Evolutionary conservation across 2,797 vertebrate genomes (phyloP).

Genomic region (Gambelia wislizenii): DNA sequence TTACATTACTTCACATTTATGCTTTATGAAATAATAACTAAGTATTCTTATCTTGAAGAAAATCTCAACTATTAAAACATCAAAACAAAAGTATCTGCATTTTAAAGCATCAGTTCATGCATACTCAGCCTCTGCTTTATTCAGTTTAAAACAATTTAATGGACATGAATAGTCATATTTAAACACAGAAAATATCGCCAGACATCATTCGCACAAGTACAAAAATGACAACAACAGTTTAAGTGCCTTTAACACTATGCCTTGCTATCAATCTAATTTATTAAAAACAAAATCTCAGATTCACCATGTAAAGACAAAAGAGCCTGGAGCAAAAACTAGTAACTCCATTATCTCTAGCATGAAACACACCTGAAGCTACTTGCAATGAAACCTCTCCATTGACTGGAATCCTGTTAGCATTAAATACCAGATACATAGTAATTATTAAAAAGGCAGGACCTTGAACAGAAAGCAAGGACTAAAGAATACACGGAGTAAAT

Average conservation of each 20-base stretch:
- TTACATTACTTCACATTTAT: background rate
- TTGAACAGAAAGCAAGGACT: constrained; percentile 73
- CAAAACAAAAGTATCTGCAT: background rate
- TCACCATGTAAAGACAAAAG: constrained; percentile 32
- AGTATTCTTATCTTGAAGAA: background rate
- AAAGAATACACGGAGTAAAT: constrained; percentile 76
- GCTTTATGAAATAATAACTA: background rate
- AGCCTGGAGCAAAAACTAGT: constrained; percentile 67
- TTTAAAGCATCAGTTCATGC: background rate
- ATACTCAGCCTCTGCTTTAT: background rate
- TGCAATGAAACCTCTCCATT: constrained; percentile 85
- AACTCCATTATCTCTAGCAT: constrained; percentile 74
- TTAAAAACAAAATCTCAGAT: constrained; percentile 27
- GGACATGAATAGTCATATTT: background rate
- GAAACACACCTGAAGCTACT: constrained; percentile 86
- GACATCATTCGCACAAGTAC: background rate
- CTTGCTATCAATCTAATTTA: constrained; percentile 9
- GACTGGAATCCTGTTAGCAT: constrained; percentile 87
- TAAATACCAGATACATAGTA: constrained; percentile 84
- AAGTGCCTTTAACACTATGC: background rate
- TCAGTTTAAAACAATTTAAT: background rate
- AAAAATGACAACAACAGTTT: constrained; percentile 12
- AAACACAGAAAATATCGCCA: background rate
- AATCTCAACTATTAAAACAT: background rate
- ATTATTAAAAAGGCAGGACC: constrained; percentile 80